Evolutionary conservation across 2,113 vertebrate species (phyloP), one percentile per base, ranked within the genome.

Genomic region (Muscicapa adusta): DNA sequence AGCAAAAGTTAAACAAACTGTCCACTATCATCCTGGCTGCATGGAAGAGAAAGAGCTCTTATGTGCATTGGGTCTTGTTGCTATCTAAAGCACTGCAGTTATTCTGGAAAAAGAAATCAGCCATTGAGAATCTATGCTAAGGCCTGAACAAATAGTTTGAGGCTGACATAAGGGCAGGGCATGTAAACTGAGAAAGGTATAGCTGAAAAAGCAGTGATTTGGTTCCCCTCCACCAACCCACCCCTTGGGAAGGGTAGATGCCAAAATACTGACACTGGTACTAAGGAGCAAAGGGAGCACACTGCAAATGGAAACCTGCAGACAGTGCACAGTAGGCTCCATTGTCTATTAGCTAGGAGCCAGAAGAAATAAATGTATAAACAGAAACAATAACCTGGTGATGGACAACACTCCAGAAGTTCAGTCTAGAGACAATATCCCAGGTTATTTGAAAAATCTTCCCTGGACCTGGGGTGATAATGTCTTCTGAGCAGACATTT

Each of bases 91-190:
- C 34, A 51, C 29, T 76, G 63, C 14, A 83, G 15, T 76, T 89
- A 67, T 77, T 88, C 66, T 88, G 85, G 75, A 83, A 89, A 85
- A 77, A 91, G 13, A 80, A 95, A 86, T 62, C 51, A 60, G 17
- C 47, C 18, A 2, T 28, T 5, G 7, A 79, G 36, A 94, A 93
- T 53, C 45, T 67, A 87, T 73, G 43, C 26, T 45, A 60, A 85
- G 36, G 54, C 45, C 81, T 94, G 81, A 93, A 93, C 89, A 96
- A 93, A 85, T 93, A 83, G 85, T 91, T 76, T 1, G 22, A 88
- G 56, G 23, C 42, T 88, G 78, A 73, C 88, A 85, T 2, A n/a
- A 92, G 91, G 58, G 38, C 34, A 72, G 34, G 22, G 15, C 17
- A 60, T n/a, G 36, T 53, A 82, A 94, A 93, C 18, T 54, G 80